These are phyloP conservation scores for Drosophila tanythrix DNA, from an alignment of 2,888 invertebrate species.

Conservation along the genomic window DNA sequence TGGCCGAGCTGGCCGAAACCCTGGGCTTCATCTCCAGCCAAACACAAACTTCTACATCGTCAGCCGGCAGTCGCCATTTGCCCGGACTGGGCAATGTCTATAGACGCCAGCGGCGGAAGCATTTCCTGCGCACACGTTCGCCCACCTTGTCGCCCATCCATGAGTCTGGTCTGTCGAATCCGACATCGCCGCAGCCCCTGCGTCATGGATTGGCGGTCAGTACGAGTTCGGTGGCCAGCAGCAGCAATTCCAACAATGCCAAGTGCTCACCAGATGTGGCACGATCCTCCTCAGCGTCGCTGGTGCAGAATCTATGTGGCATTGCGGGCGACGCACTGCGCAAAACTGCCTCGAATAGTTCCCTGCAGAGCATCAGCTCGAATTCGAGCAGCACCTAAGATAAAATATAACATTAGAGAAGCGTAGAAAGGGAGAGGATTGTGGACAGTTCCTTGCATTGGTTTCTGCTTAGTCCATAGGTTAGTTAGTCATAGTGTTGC, in stretches of 20 bases:
- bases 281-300: slow-evolving; percentile 80
- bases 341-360: slow-evolving; percentile 79
- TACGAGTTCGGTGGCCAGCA: slow-evolving; percentile 16
- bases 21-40: slow-evolving; percentile 84
- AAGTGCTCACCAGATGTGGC: slow-evolving; percentile 73
- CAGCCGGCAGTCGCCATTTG: slow-evolving; percentile 57
- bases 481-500: slow-evolving; percentile 61
- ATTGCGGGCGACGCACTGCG: slow-evolving; percentile 60
- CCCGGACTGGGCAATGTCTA: slow-evolving; percentile 78
- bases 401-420: background rate
- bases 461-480: slow-evolving; percentile 68
- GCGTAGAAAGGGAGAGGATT: slow-evolving; percentile 2
- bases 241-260: slow-evolving; percentile 41
- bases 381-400: slow-evolving; percentile 78
- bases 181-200: slow-evolving; percentile 87
- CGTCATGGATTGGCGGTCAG: slow-evolving; percentile 79
- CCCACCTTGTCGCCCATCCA: slow-evolving; percentile 89
- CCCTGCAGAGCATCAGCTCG: slow-evolving; percentile 82
- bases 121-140: slow-evolving; percentile 85
- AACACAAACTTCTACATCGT: slow-evolving; percentile 32
- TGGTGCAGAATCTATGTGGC: slow-evolving; percentile 64
- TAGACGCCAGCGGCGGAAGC: slow-evolving; percentile 85
- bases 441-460: slow-evolving; percentile 56
- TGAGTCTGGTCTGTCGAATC: slow-evolving; percentile 90
- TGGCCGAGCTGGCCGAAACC: slow-evolving; percentile 87